phyloP scores from a whole-genome alignment of 2,797 vertebrate genomes.

The Clamator glandarius region DNA sequence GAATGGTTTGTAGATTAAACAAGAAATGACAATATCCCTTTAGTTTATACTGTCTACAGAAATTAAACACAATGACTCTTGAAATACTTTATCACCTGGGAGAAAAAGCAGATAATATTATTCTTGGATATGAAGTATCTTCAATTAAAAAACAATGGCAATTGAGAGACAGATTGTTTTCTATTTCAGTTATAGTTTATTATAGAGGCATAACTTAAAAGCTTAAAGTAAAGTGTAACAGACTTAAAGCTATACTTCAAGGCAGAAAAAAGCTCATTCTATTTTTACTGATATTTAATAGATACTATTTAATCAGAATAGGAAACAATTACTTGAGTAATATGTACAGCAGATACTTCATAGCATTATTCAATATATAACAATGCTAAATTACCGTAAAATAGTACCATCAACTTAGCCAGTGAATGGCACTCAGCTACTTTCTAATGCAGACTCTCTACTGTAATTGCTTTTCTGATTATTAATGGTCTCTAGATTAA shows the following conservation, averaged over 20 bases:
- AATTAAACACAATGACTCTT: neutral
- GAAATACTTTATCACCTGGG: neutral
- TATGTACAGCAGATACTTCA: neutral
- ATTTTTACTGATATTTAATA: neutral
- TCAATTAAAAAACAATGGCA: neutral
- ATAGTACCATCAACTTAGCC: neutral
- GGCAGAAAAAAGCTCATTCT: neutral
- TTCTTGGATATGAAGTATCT: neutral
- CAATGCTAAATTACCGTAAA: neutral
- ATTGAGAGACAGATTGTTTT: neutral
- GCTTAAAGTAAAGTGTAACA: neutral
- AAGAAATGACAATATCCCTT: neutral
- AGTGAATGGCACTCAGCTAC: neutral
- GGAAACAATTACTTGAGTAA: neutral
- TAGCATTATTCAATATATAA: neutral
- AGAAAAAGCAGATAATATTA: neutral
- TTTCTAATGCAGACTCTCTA: neutral
- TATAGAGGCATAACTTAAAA: neutral
- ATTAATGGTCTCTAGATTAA: neutral
- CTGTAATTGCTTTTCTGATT: neutral
- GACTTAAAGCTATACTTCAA: neutral
- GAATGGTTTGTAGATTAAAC: neutral
- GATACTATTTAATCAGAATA: neutral
- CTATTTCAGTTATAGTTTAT: neutral
- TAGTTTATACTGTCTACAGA: neutral